Base-by-base conservation (phyloP, 2,888 invertebrate genomes). In the Cephus pygmeus region DNA sequence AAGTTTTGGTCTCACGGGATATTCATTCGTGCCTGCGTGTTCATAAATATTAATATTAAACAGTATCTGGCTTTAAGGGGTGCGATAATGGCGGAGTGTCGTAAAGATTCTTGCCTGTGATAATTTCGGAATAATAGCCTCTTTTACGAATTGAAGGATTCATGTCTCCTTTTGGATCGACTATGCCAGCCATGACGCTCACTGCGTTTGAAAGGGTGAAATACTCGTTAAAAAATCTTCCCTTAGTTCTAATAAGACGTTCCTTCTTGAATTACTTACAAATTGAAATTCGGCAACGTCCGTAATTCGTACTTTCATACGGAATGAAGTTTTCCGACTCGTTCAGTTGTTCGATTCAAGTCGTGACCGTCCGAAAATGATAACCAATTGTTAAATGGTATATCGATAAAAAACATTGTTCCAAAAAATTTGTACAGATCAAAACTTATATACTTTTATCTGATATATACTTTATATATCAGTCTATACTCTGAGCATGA, bases 111-210 rank as follows among this genome's bases (percentile, higher is more conserved):
- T 92, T 88, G 83, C 94, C 92, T 0, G 94, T 93, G 0, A 94
- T 92, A 56, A 94, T 85, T 86, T 95, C 95, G 0, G 94, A 94
- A 83, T 94, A 95, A 87, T 94, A 95, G 30, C 94, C 94, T 36
- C 94, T 88, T 83, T 92, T 92, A 0, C 79, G 80, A 35, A 76
- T 30, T 34, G 35, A 35, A 30, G 73, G 76, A 23, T 56, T 56
- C 23, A 9, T 15, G 56, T 23, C 23, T 23, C 56, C 56, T 23
- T 23, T 56, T 56, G 56, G 56, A 56, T 56, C 56, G 9, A 56
- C 23, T 56, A 56, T 56, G 23, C 56, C 56, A 56, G 23, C 56
- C 56, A 56, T 56, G 56, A 56, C 23, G 15, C 9, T 56, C 56
- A 56, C 56, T 9, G 56, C 2, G 9, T 23, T 56, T 56, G 6